Conservation (phyloP, 2,113 vertebrate genomes). For the Grantiella picta region DNA sequence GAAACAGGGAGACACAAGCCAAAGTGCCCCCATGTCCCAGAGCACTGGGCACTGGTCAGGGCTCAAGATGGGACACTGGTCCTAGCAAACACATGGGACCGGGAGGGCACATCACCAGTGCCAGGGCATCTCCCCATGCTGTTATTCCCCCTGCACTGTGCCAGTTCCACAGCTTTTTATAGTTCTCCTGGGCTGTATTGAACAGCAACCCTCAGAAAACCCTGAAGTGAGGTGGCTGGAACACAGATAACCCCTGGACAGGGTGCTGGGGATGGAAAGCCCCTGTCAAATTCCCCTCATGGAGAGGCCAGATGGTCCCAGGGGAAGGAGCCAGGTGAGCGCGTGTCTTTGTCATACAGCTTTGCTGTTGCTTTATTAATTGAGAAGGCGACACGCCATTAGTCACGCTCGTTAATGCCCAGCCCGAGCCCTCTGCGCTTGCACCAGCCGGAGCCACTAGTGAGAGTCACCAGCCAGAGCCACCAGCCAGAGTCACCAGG, state of each 20-base stretch:
- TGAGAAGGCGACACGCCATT: background rate
- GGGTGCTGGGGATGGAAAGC: background rate
- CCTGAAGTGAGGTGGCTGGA: rapidly evolving
- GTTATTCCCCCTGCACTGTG: background rate
- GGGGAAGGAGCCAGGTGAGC: background rate
- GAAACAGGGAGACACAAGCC: background rate
- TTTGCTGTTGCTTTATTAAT: constrained; percentile 32
- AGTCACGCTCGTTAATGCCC: constrained; percentile 12
- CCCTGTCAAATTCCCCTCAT: background rate
- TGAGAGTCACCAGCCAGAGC: too few relatives aligned
- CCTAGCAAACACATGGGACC: rapidly evolving
- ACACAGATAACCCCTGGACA: background rate
- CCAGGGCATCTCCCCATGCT: background rate
- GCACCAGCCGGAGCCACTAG: background rate
- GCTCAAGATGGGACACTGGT: background rate
- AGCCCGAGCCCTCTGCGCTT: background rate
- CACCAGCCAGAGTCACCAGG: background rate
- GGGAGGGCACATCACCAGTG: too few relatives aligned
- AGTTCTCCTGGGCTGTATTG: background rate
- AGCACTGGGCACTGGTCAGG: rapidly evolving
- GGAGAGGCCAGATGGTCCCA: rapidly evolving
- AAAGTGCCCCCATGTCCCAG: background rate
- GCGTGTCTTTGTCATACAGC: background rate
- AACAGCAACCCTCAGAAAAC: background rate
- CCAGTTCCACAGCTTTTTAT: background rate